Conservation (phyloP, 2,888 invertebrate species). For the Allolobophora icterica region DNA sequence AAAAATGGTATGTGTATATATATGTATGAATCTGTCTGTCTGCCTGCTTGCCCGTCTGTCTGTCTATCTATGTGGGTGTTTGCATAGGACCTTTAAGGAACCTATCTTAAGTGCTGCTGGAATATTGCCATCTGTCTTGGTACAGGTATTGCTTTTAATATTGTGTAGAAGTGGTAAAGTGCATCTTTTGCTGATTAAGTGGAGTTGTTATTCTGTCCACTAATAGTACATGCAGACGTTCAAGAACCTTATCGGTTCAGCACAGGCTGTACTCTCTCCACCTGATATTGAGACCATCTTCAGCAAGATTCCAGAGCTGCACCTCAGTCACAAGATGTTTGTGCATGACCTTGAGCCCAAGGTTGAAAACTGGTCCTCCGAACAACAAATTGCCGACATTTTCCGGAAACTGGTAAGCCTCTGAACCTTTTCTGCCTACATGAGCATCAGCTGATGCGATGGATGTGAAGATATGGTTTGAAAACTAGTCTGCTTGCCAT, state of each 20-base stretch:
- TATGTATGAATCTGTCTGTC: neutral
- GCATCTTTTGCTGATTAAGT: neutral
- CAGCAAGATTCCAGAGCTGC: constrained; percentile 87
- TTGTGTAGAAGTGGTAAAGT: neutral
- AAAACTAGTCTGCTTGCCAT: too few relatives aligned
- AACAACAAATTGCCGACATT: constrained; percentile 79
- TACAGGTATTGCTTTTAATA: neutral
- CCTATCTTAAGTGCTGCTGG: neutral
- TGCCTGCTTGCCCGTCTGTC: neutral
- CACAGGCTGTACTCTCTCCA: constrained; percentile 75
- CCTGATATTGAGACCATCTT: constrained; percentile 90
- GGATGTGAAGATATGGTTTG: too few relatives aligned
- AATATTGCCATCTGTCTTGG: neutral
- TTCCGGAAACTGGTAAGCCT: constrained; percentile 80
- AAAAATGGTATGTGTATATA: neutral
- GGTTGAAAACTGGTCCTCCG: constrained; percentile 55
- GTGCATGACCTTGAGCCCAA: constrained; percentile 73
- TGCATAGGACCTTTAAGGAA: neutral
- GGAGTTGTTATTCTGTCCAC: neutral
- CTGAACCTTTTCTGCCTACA: neutral
- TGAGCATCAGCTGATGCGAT: neutral
- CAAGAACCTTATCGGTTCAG: constrained; percentile 35
- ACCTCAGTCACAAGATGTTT: constrained; percentile 82
- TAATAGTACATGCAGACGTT: constrained; percentile 45
- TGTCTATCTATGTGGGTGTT: neutral